Base-by-base conservation (phyloP, 1,140 invertebrate species). In the Aphelinus certus region DNA sequence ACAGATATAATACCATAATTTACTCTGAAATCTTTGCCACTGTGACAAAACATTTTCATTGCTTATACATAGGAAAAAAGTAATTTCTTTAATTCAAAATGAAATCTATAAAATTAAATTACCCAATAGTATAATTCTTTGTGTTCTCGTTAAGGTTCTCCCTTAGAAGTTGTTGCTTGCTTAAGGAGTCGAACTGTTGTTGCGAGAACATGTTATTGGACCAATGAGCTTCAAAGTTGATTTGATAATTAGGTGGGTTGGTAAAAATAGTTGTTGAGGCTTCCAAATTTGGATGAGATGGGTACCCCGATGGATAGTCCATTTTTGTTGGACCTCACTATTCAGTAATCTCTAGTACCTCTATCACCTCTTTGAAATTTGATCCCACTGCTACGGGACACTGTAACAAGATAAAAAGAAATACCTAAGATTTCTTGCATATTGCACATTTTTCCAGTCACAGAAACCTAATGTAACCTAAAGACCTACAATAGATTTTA, bases 151-250 rank as follows among this genome's bases (percentile, higher is more conserved):
- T 42, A 49, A 70, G 10, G 45, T 51, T 65, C 6, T 57, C 46
- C 7, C 7, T 51, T 53, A 74, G 2, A n/a, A 73, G 57, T 48
- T 73, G 71, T 7, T 74, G 51, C 49, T 69, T 75, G 55, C 9
- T 51, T 3, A 2, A 2, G n/a, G 71, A 56, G 56, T 75, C 55
- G 9, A 60, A 55, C 2, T 48, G 56, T 10, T 79, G 63, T 60
- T 56, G 10, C 2, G 76, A 66, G 79, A 75, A 72, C 70, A 81
- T 78, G 3, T 79, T 74, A 9, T 73, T 67, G 5, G 45, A 67
- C 65, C 72, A 74, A 7, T 62, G 58, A 43, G 65, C 26, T 47
- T 74, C 68, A 7, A 68, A 74, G 7, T 63, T 63, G 7, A 56
- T 7, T 73, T 73, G 56, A 51, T 51, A 67, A 53, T 60, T 45